These are phyloP conservation scores for Lontra canadensis DNA, from an alignment of 2,113 vertebrate genomes.

Conservation along the genomic window DNA sequence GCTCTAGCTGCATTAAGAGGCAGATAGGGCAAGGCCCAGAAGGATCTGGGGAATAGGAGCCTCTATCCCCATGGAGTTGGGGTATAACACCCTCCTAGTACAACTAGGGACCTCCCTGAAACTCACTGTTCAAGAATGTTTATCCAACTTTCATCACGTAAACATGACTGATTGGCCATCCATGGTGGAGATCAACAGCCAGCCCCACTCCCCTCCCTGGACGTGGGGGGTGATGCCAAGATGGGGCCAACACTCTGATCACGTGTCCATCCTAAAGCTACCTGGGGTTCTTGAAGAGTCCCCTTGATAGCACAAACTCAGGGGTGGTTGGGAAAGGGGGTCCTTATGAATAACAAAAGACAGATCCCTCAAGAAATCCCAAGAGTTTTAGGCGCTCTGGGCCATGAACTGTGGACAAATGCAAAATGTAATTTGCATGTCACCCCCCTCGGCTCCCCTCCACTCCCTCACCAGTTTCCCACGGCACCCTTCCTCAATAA, in stretches of 20 bases:
- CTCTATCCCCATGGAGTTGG: neutral
- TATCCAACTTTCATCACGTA: neutral
- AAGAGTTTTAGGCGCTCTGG: neutral
- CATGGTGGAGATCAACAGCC: neutral
- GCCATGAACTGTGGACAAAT: neutral
- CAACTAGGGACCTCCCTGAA: neutral
- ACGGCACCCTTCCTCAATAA: neutral
- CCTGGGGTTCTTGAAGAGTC: neutral
- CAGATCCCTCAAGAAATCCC: neutral
- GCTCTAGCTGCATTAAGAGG: neutral
- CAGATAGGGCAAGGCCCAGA: neutral
- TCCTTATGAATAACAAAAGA: neutral
- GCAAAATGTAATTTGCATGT: neutral
- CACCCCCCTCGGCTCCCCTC: neutral
- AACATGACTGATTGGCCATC: neutral
- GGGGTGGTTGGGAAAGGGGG: neutral
- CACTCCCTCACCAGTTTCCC: neutral
- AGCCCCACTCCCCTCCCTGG: neutral
- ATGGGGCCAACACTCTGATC: neutral
- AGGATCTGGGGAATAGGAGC: neutral
- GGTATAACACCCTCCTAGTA: neutral
- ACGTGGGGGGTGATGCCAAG: neutral
- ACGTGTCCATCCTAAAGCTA: neutral
- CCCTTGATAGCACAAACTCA: neutral
- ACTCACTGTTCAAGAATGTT: neutral